Evolutionary conservation across 2,797 vertebrate species (phyloP).

Genomic region (Pseudomugil tenellus): DNA sequence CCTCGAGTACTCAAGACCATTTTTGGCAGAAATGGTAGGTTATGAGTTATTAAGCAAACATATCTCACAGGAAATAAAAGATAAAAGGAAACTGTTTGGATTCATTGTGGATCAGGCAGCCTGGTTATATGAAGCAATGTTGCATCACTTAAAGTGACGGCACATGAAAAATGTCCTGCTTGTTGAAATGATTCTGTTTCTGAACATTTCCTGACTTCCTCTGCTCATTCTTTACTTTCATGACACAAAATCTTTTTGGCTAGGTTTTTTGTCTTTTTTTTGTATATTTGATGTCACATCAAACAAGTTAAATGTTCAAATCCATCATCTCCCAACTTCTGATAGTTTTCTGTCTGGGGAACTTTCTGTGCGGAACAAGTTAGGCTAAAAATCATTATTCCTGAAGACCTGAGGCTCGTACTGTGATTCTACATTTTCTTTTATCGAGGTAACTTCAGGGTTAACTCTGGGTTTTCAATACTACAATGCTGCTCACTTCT

Average conservation of each 20-base stretch:
- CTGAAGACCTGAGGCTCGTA: too few relatives aligned
- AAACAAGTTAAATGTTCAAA: neutral
- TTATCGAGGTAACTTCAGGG: too few relatives aligned
- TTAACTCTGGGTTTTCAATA: too few relatives aligned
- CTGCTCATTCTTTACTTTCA: neutral
- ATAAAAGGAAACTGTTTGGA: accelerated
- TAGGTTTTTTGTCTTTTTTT: too few relatives aligned
- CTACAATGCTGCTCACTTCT: too few relatives aligned
- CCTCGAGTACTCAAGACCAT: constrained; percentile 83
- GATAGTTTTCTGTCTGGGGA: too few relatives aligned
- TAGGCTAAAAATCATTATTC: too few relatives aligned
- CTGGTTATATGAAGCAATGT: neutral
- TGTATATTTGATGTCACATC: neutral
- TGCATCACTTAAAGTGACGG: neutral
- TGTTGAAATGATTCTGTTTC: too few relatives aligned
- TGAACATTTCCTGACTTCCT: too few relatives aligned
- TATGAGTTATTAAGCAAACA: neutral
- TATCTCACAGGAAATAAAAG: neutral
- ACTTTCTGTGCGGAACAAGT: neutral
- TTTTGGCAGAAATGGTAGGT: constrained; percentile 84
- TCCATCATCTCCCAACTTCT: too few relatives aligned
- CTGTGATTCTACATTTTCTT: too few relatives aligned
- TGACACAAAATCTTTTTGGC: neutral
- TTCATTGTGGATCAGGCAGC: neutral
- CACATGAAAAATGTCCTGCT: neutral